Base-by-base conservation (phyloP, 2,888 invertebrate genomes). In the Ormyrus labotus region DNA sequence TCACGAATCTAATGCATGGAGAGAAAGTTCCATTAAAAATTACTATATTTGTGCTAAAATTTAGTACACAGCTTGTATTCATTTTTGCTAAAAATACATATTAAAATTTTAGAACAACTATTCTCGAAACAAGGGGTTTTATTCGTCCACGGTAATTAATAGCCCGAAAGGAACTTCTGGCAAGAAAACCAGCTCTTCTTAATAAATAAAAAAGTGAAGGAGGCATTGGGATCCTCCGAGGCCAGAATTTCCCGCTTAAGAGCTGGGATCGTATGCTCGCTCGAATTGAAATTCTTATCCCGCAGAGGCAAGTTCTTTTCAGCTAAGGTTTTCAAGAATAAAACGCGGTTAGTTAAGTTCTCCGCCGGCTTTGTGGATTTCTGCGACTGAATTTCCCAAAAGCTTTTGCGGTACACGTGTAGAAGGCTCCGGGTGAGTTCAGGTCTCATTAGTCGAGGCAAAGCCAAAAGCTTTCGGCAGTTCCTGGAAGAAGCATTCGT, bases 251-350 rank as follows among this genome's bases (percentile, higher is more conserved):
- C 51, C 57, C 60, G 51, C 60, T 51, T 51, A 47, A 60, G 60
- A 71, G 51, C 34, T 60, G 67, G 19, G 65, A 67, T 71, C 53
- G 60, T 51, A 65, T 60, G 65, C 67, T 60, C 45, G 64, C 60
- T 34, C 19, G 67, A 72, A 78, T 67, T 71, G 60, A 78, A 78
- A 78, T 71, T 78, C 71, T 71, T 67, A 78, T 51, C 53, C 57
- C 72, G 45, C 47, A 63, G 55, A 67, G 47, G 61, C 61, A 55
- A 55, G 50, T 72, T 78, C 65, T 58, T 60, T 65, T 65, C 47
- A 51, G 2, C 64, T 51, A 48, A 65, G 65, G 60, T 65, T 71
- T 78, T 67, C 50, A 47, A 67, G 72, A 65, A 71, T 51, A 65
- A 78, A 78, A 53, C 69, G 57, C 57, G 70, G 50, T 77, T 70